Conservation (phyloP, 1,140 invertebrate species). For the Bombus superbus region DNA sequence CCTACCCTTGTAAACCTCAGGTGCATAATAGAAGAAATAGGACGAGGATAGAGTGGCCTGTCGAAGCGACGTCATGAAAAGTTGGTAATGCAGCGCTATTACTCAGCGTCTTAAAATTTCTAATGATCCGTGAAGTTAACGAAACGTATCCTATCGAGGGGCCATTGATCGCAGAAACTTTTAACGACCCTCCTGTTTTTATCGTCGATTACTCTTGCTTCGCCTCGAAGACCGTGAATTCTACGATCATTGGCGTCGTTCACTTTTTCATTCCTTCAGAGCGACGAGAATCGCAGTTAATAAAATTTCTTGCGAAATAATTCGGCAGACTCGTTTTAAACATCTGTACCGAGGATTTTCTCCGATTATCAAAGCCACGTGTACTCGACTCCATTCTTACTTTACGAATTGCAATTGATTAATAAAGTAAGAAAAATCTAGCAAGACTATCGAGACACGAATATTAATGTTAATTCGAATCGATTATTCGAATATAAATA, state of each 20-base stretch:
- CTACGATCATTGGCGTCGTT: not conserved
- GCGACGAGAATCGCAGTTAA: too few species aligned
- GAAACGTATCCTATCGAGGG: slow-evolving; percentile 19
- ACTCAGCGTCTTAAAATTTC: slow-evolving; percentile 45
- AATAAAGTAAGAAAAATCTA: not conserved
- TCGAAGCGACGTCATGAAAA: slow-evolving; percentile 17
- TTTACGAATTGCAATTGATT: too few species aligned
- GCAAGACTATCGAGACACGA: not conserved
- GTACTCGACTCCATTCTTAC: too few species aligned
- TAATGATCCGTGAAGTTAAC: slow-evolving; percentile 40
- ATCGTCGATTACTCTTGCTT: not conserved
- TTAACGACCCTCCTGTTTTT: slow-evolving; percentile 14
- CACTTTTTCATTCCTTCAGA: not conserved
- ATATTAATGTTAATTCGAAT: not conserved
- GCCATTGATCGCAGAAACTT: slow-evolving; percentile 34
- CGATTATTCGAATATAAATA: not conserved
- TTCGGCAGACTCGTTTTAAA: too few species aligned
- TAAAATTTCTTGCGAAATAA: too few species aligned
- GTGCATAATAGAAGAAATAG: not conserved
- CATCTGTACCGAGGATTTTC: not conserved
- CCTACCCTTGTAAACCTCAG: not conserved
- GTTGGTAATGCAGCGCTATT: slow-evolving; percentile 35
- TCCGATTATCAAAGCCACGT: too few species aligned
- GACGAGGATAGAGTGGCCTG: not conserved
- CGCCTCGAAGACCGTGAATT: not conserved